Evolutionary conservation across 2,113 vertebrate species (phyloP), one percentile per base, ranked within the genome.

Genomic region (Callipepla californica): DNA sequence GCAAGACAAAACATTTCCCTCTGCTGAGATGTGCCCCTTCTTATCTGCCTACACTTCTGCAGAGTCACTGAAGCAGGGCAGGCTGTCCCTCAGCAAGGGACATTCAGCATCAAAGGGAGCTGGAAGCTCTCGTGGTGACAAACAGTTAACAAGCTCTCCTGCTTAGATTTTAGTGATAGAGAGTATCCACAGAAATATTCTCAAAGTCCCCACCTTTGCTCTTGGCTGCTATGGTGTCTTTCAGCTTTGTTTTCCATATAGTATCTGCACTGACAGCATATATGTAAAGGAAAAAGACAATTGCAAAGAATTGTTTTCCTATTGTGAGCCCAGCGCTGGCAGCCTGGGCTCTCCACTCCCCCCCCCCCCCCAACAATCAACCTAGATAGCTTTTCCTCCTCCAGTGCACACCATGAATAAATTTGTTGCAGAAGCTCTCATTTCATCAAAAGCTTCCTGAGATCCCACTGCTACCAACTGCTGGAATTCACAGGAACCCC

Each of bases 331-430:
- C n/a, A 73, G 76, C 26, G 45, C 42, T 91, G 34, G 72, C 67
- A 38, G 67, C 36, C 76, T 47, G 42, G 32, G 13, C 65, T 61
- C 69, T 74, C 84, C 86, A 86, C 73, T 76, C 70, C 57, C 50
- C 28, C 17, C 44, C 48, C 70, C 57, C 50, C 28, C 17, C 44
- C 48, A 47, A 48, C 13, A 80, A 84, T 78, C 85, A 82, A 89
- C 78, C 47, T 72, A 80, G 69, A 50, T 14, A 73, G 57, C 55
- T 58, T 58, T 58, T 58, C 40, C 55, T 58, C 32, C 30, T 58
- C 32, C 55, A 58, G 1, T 58, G 32, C 57, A 34, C 57, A n/a
- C 73, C 36, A 50, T 94, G 87, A 95, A 95, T 93, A 92, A 93
- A 80, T 91, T 93, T 80, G 45, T 69, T 78, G 57, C 73, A 59